Conservation (phyloP, 2,888 invertebrate species). For the Emesis russula region DNA sequence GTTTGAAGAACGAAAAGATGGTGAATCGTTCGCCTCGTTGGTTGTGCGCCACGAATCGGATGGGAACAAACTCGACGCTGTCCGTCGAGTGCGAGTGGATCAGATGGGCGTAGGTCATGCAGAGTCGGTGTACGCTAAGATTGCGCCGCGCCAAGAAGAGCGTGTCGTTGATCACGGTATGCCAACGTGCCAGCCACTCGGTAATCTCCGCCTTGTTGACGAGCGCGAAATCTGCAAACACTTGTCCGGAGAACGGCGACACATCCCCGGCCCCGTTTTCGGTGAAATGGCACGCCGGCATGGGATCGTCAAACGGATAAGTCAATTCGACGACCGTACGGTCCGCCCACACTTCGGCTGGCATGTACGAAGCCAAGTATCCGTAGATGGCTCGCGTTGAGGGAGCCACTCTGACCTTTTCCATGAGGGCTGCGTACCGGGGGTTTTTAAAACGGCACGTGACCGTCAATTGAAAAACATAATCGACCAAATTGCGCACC, state of each 20-base stretch:
- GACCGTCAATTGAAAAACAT: background rate
- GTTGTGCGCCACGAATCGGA: conserved; percentile 2
- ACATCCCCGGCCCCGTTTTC: background rate
- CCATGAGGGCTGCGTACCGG: background rate
- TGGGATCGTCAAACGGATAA: conserved; percentile 5
- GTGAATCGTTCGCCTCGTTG: conserved; percentile 8
- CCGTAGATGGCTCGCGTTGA: too few relatives aligned
- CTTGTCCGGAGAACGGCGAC: background rate
- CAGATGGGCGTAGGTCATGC: background rate
- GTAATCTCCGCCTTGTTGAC: background rate
- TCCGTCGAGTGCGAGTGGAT: background rate
- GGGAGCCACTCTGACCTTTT: background rate
- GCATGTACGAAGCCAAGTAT: too few relatives aligned
- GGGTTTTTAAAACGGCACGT: background rate
- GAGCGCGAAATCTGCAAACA: background rate
- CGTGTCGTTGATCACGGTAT: background rate
- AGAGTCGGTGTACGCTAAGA: conserved; percentile 7
- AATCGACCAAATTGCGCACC: background rate
- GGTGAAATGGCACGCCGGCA: background rate
- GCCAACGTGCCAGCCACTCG: background rate
- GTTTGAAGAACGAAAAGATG: background rate
- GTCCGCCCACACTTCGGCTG: too few relatives aligned
- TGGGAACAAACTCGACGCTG: conserved; percentile 12
- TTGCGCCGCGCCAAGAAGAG: conserved; percentile 9
- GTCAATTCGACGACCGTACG: background rate